Evolutionary conservation across 1,140 invertebrate genomes (phyloP), one percentile per base, ranked within the genome.

Genomic region (Panagrolaimus sp.): DNA sequence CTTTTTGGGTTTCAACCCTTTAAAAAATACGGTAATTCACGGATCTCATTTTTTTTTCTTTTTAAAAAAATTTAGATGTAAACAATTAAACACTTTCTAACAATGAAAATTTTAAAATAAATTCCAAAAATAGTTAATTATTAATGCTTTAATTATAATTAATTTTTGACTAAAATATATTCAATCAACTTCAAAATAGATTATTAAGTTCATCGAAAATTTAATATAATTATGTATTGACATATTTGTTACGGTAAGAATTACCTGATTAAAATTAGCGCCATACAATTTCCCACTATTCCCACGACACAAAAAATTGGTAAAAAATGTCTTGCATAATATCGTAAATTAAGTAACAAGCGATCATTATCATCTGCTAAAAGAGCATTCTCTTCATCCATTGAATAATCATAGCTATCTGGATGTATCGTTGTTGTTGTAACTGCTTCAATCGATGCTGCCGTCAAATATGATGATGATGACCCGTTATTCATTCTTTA

Each of bases 281-380:
- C 78, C 76, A 77, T 77, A 46, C 75, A 81, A 53, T 77, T 77
- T 11, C 76, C 76, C 7, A 77, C 20, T 51, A 77, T 78, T 43
- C 76, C 76, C 7, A 80, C 78, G 9, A 72, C 38, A 62, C 76
- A 77, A 66, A 77, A 77, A n/a, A 80, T 73, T 38, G 76, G 76
- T 14, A 77, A 77, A 51, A 80, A 78, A 45, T 80, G 74, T 16
- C 74, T 44, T 5, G 75, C 75, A 63, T 80, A 77, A 42, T 68
- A 80, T 44, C 75, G 64, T 5, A 77, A 48, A 51, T 76, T 23
- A 23, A 80, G 31, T 20, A 79, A 67, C 42, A 77, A 13, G 11
- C 53, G 63, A 31, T 73, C 63, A 14, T 76, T 47, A 23, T 67
- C 71, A 44, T 71, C 44, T 38, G 44, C 68, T n/a, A 51, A 20